These are phyloP conservation scores for Marronus borbonicus DNA, from an alignment of 2,888 invertebrate species.

Conservation along the genomic window DNA sequence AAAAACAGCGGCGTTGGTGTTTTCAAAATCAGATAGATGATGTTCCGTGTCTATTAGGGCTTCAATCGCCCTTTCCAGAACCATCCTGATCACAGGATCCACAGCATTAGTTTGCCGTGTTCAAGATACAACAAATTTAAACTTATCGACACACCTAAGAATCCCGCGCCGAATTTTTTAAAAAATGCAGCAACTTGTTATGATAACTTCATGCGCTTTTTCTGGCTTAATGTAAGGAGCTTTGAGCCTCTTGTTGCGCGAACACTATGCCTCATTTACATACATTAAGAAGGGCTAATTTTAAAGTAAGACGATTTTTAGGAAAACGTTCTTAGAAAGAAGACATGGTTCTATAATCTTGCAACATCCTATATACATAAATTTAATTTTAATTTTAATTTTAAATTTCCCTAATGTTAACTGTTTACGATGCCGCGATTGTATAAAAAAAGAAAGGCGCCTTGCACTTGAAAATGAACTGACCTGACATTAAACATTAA, in stretches of 20 bases:
- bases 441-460: too few relatives aligned
- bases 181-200: slow-evolving; percentile 72
- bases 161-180: slow-evolving; percentile 73
- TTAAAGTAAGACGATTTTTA: too few relatives aligned
- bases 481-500: too few relatives aligned
- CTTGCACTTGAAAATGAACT: too few relatives aligned
- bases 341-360: too few relatives aligned
- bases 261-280: slow-evolving; percentile 56
- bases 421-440: too few relatives aligned
- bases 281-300: too few relatives aligned
- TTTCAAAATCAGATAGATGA: slow-evolving; percentile 80
- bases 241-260: background rate
- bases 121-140: too few relatives aligned
- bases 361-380: too few relatives aligned
- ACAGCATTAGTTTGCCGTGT: slow-evolving; percentile 76
- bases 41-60: slow-evolving; percentile 77
- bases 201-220: slow-evolving; percentile 76
- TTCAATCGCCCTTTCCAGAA: slow-evolving; percentile 76
- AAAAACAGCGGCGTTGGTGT: slow-evolving; percentile 85
- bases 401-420: too few relatives aligned
- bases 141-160: slow-evolving; percentile 68
- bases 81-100: slow-evolving; percentile 74
- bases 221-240: slow-evolving; percentile 61
- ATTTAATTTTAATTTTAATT: too few relatives aligned
- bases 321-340: too few relatives aligned